Evolutionary conservation across 2,113 vertebrate species (phyloP), one percentile per base, ranked within the genome.

Genomic region (Verasper variegatus): DNA sequence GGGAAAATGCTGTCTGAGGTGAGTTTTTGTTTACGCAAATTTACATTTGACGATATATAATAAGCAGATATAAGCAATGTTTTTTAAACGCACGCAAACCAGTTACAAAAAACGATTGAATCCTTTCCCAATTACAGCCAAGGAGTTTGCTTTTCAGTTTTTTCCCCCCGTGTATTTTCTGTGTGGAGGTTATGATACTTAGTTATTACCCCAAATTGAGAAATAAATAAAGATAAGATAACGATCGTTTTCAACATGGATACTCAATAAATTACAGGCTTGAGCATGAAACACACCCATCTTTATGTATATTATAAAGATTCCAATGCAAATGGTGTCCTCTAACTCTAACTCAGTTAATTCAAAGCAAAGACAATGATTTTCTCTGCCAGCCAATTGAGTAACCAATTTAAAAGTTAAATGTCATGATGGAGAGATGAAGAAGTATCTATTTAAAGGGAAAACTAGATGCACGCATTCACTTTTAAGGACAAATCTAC

Each of bases 1-100:
- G 82, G 71, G 47, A 94, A 93, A 74, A 76, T 93, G 13, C 31
- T 91, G 23, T 73, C 84, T 6, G 59, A 74, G 80, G 94, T 94
- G 68, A 91, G 90, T 0, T 18, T 20, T 35, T 17, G 4, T 5
- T 4, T 15, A 5, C 4, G 0, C 4, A 1, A 42, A 4, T 42
- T 35, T 7, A 35, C 31, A 35, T 35, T 24, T 24, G 23, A 24
- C 23, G 1, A 24, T 24, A 24, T 24, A 24, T 24, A 24, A 24
- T 24, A 24, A 24, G 23, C 23, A 24, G 1, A 24, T 24, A 24
- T 24, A 24, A 24, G 24, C 24, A 2, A 24, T 24, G 0, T 35
- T 35, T 37, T 37, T 37, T 7, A 37, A 37, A 37, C 35, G 8
- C 3, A 37, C 5, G 8, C 9, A 37, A 37, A 37, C 35, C 35